Base-by-base conservation (phyloP, 92 coral and sea anemone species). In the Porites lobata region DNA sequence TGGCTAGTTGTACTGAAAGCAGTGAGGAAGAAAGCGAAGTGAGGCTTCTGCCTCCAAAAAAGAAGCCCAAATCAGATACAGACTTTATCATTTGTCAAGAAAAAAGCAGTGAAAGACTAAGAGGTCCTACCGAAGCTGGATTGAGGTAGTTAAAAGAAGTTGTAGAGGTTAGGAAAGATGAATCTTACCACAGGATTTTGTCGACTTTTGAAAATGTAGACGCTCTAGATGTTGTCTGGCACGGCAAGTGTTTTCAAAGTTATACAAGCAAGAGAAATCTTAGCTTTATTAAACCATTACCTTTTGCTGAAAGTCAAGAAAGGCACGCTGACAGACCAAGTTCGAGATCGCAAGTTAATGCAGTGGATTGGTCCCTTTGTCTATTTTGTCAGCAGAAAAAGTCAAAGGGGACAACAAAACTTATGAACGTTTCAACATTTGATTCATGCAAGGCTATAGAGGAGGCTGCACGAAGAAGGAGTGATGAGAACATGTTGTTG, bases 41-140 rank as follows among this genome's bases (percentile, higher is more conserved):
- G 84, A 79, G 84, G 84, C 84, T 79, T 79, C 84, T 79, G 69
- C 63, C 74, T n/a, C 84, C 84, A 8, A 79, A 79, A 79, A 79
- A 79, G 84, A 79, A 79, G 74, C 72, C 84, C 84, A 79, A 50
- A 62, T 79, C 84, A 79, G 75, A 79, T 29, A 79, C 72, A 79
- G 84, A 79, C 84, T 79, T 79, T 80, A 54, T 24, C 64, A 19
- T 61, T 54, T 80, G 85, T 80, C 69, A 80, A 80, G 72, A 79
- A 61, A 47, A 63, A 17, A 69, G 72, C 73, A 79, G 71, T 1
- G 52, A 62, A 79, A 63, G 71, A 84, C 81, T 57, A 38, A 72
- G 77, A 29, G 0, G 77, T 72, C 77, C 77, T 47, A 72, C 77
- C 8, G 77, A 79, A 79, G 69, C 70, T 56, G 84, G 84, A 61